Evolutionary conservation across 2,888 invertebrate species (phyloP), one percentile per base, ranked within the genome.

Genomic region (Hesperia comma): DNA sequence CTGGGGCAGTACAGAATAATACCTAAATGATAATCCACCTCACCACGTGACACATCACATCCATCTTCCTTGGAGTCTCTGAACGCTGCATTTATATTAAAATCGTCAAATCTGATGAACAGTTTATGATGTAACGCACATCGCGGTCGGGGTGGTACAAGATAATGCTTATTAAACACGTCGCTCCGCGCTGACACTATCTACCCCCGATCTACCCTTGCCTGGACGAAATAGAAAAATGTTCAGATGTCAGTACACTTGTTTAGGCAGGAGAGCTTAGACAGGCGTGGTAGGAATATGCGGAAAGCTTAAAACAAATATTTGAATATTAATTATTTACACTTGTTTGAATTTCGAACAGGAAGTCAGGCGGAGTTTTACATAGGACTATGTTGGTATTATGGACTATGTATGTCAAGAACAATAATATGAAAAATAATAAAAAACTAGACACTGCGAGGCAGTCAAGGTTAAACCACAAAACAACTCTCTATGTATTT

Each of bases 111-210:
- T 63, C 46, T 57, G 57, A 63, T 51, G 63, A 51, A 51, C 57
- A 57, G 56, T 63, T 64, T 60, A 60, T 66, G 66, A 66, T 61
- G 66, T 46, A 66, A 61, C 40, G 46, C 37, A 67, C 54, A 61
- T 54, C 58, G 61, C 67, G 69, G 70, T 70, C 68, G 72, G 71
- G 75, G 80, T 77, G 81, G 81, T 82, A 84, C 82, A 84, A 84
- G 91, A 91, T 92, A 92, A 83, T 82, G 85, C 89, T 90, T 90
- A 90, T 90, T 90, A 90, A 88, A 86, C 86, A 84, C 81, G 90
- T 90, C 90, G 87, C 79, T 85, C 87, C 79, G 75, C 72, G 72
- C 73, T 80, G 91, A 90, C 91, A 84, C 72, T 87, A 92, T 91
- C 92, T 91, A 85, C 92, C 92, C 90, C 84, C 81, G 74, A 89